Percentiles rank a stretch among this genome's conserved stretches.
Evolutionary conservation across 1,140 invertebrate species (phyloP).

Genomic region (Nasonia longicornis): DNA sequence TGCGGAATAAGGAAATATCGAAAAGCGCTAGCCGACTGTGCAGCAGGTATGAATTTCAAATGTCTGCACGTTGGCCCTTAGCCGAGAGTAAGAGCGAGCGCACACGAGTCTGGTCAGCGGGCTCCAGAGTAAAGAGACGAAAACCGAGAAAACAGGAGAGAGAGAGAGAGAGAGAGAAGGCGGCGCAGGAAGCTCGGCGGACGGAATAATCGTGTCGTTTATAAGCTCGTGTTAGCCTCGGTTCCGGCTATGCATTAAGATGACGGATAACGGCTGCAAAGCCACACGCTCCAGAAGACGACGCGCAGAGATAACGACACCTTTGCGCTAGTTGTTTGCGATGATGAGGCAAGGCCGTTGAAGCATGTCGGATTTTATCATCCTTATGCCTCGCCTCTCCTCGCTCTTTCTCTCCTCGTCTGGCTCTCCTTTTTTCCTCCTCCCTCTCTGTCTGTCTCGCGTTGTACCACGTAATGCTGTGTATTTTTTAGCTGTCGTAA

Average conservation of each 20-base stretch:
- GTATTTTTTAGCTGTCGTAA: constrained; percentile 7
- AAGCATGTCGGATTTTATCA: constrained; percentile 31
- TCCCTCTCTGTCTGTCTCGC: not conserved
- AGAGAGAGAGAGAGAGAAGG: not conserved
- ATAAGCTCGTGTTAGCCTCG: constrained; percentile 60
- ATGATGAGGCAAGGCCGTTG: constrained; percentile 13
- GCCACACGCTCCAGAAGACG: constrained; percentile 54
- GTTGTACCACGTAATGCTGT: not conserved
- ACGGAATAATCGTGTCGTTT: constrained; percentile 65
- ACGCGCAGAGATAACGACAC: constrained; percentile 57
- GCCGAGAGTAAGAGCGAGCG: not conserved
- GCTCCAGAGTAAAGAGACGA: not conserved
- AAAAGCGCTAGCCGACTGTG: constrained; percentile 6
- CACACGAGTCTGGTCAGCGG: not conserved
- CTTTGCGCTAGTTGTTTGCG: constrained; percentile 41
- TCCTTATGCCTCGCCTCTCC: not conserved
- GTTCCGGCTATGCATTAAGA: constrained; percentile 61
- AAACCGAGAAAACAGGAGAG: not conserved
- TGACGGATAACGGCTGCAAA: constrained; percentile 62
- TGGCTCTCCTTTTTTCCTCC: too few relatives aligned
- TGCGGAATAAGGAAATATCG: constrained; percentile 2
- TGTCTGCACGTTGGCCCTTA: constrained; percentile 12
- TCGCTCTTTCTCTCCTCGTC: not conserved
- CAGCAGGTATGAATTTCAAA: constrained; percentile 35
- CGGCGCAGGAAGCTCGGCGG: constrained; percentile 33